Evolutionary conservation across 1,140 invertebrate genomes (phyloP).

Genomic region (Drosophila suzukii): DNA sequence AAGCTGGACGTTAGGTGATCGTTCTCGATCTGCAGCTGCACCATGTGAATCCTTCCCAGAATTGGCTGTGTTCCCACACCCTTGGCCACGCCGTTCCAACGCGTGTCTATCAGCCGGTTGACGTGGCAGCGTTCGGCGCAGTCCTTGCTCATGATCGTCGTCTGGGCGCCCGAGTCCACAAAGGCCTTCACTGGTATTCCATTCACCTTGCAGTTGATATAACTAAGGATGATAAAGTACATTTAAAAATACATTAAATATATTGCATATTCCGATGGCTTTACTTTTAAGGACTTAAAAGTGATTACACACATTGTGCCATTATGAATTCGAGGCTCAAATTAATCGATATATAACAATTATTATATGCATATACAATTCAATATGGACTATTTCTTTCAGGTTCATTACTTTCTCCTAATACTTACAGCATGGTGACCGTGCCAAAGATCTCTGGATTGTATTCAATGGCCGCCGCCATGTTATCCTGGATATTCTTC

Average conservation of each 20-base stretch:
- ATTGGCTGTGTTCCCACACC: slow-evolving; percentile 99
- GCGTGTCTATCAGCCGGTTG: slow-evolving; percentile 96
- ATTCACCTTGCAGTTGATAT: slow-evolving; percentile 98
- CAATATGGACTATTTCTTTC: too few species aligned
- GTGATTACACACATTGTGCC: too few species aligned
- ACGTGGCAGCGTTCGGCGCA: slow-evolving; percentile 98
- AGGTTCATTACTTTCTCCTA: neutral
- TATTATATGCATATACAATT: too few species aligned
- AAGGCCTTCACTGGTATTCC: slow-evolving; percentile 98
- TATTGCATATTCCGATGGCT: too few species aligned
- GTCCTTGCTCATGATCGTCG: slow-evolving; percentile 96
- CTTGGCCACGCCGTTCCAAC: slow-evolving; percentile 97
- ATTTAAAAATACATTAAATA: too few species aligned
- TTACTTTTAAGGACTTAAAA: too few species aligned
- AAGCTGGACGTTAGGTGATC: slow-evolving; percentile 98
- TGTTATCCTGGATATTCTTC: slow-evolving; percentile 98
- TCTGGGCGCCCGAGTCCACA: slow-evolving; percentile 98
- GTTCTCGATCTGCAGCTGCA: slow-evolving; percentile 97
- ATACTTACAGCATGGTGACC: slow-evolving; percentile 95
- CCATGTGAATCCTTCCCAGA: slow-evolving; percentile 97
- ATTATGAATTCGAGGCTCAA: too few species aligned
- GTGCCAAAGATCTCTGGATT: slow-evolving; percentile 99
- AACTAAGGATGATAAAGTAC: slow-evolving; percentile 43
- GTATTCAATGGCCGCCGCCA: slow-evolving; percentile 99
- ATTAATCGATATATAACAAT: too few species aligned